These are phyloP conservation scores for Phylloscopus collybita DNA, from an alignment of 2,797 vertebrate genomes.

Conservation along the genomic window DNA sequence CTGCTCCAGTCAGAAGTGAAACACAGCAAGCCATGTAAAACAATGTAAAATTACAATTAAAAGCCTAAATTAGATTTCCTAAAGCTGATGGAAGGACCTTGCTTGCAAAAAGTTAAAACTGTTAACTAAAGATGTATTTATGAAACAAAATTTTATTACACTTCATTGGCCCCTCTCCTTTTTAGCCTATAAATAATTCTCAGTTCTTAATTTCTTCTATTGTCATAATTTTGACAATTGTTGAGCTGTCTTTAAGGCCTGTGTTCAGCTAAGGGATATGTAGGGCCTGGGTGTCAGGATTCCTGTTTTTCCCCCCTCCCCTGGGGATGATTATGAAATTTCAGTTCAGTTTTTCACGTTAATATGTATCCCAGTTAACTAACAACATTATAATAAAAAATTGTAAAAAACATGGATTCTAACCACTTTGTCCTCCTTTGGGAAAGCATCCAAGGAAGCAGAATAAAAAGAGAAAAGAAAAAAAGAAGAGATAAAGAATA, in stretches of 20 bases:
- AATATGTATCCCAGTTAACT: conserved; percentile 58
- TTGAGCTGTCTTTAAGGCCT: neutral
- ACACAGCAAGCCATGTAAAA: neutral
- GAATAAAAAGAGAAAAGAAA: conserved; percentile 80
- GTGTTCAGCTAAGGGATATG: neutral
- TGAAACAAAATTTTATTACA: neutral
- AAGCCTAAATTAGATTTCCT: neutral
- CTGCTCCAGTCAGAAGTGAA: neutral
- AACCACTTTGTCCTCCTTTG: conserved; percentile 99
- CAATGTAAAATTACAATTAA: neutral
- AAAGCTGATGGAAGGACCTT: neutral
- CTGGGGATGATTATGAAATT: conserved; percentile 10
- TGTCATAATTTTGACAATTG: conserved; percentile 10
- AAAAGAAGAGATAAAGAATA: conserved; percentile 77
- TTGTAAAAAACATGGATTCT: conserved; percentile 88
- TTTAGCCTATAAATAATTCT: neutral
- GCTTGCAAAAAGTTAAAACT: neutral
- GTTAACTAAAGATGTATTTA: neutral
- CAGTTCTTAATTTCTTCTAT: neutral
- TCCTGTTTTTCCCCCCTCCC: neutral
- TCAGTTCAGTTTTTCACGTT: conserved; percentile 5
- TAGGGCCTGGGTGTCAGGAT: neutral
- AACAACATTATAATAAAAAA: conserved; percentile 70
- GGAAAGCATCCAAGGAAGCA: conserved; percentile 97
- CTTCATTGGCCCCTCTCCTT: neutral